Evolutionary conservation across 1,140 invertebrate species (phyloP), one percentile per base, ranked within the genome.

Genomic region (Dinoponera quadriceps): DNA sequence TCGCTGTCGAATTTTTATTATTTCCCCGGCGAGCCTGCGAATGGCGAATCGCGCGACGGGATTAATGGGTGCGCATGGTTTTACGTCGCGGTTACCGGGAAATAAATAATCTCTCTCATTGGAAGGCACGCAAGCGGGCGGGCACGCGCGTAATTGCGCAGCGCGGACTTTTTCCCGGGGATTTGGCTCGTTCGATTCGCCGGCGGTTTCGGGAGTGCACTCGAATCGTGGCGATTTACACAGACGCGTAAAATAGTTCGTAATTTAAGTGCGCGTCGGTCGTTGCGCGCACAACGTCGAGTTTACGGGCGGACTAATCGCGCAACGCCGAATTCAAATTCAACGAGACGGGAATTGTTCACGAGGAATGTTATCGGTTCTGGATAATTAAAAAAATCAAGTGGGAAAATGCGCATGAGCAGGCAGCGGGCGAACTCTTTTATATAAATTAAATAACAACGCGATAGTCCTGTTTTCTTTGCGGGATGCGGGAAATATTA

Each of bases 1-100:
- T 27, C 22, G 27, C 16, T 38, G 55, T 69, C 68, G 49, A 78
- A 57, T 57, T 68, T 68, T 44, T 44, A 69, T 69, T 68, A 69
- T 69, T 68, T 68, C 49, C 55, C 7, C 38, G 7, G 2, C 33
- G 33, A 33, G 60, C 20, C 38, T 29, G 14, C 27, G 11, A 27
- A 25, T 13, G 25, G 3, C 44, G 18, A 27, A 55, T 55, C 25
- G 4, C 20, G 25, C n/a, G 29, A 55, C 38, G 4, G 49, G 13
- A 78, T 78, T 69, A 69, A 69, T 78, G 29, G 22, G 3, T 38
- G 74, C 44, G 44, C 33, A n/a, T 18, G 49, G 18, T 9, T 16
- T 73, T 49, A 75, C 18, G 11, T 51, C 22, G 27, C 25, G 22
- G 27, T 33, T 75, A 20, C 44, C 2, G 13, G n/a, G 25, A 54